Conservation (phyloP, 2,888 invertebrate species). For the Panopea generosa region DNA sequence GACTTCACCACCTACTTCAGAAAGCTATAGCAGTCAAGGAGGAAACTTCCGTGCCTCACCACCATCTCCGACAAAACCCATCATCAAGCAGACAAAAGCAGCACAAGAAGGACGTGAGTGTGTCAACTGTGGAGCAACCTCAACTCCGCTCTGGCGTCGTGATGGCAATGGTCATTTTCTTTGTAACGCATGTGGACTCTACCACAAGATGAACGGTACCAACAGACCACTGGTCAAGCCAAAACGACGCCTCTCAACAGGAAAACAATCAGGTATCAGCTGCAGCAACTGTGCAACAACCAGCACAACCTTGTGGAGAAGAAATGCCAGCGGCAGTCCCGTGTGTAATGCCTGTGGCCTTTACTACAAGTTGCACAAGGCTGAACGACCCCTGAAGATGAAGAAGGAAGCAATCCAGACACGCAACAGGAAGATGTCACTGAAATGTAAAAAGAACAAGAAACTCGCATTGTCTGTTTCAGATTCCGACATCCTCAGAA, state of each 20-base stretch:
- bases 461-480: slow-evolving; percentile 50
- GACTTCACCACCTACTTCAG: no score
- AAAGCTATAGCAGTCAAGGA: no score
- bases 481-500: slow-evolving; percentile 51
- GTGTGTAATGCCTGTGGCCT: slow-evolving; percentile 99
- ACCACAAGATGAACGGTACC: slow-evolving; percentile 99
- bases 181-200: slow-evolving; percentile 99
- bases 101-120: slow-evolving; percentile 95
- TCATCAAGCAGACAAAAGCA: slow-evolving; percentile 13
- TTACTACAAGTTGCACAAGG: slow-evolving; percentile 96
- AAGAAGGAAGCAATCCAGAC: slow-evolving; percentile 98
- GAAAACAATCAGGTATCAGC: slow-evolving; percentile 45
- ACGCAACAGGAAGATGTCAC: slow-evolving; percentile 90
- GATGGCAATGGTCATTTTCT: slow-evolving; percentile 98
- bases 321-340: slow-evolving; percentile 96
- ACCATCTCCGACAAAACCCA: no score
- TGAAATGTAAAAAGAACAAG: slow-evolving; percentile 54
- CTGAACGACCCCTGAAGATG: slow-evolving; percentile 94
- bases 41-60: no score
- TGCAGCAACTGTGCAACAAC: slow-evolving; percentile 97
- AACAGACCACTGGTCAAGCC: slow-evolving; percentile 86
- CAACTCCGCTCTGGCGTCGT: slow-evolving; percentile 97
- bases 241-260: slow-evolving; percentile 50
- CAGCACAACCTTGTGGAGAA: slow-evolving; percentile 97
- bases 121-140: slow-evolving; percentile 98